A percentile compares a stretch with the other conserved stretches of the same genome.
These are phyloP conservation scores for Bucco capensis DNA, from an alignment of 2,113 vertebrate genomes.

Conservation along the genomic window DNA sequence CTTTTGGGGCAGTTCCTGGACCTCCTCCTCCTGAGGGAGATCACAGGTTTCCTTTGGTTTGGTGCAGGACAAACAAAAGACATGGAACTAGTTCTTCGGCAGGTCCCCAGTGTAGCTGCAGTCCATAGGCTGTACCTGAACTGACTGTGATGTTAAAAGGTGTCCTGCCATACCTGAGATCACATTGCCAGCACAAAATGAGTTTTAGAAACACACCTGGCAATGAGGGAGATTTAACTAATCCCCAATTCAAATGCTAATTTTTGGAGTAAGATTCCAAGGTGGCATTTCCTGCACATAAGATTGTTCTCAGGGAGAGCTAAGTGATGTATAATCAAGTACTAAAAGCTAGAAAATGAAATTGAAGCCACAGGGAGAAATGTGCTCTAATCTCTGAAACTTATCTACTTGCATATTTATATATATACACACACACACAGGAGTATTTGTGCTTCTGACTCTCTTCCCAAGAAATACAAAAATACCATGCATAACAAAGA, in stretches of 20 bases:
- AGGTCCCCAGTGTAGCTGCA: rapidly evolving
- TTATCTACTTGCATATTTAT: neutral
- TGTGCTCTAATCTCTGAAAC: neutral
- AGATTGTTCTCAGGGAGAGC: neutral
- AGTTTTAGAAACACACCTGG: neutral
- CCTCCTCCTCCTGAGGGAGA: no score
- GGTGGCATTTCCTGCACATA: rapidly evolving
- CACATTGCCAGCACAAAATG: neutral
- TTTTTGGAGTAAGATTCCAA: neutral
- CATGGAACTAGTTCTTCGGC: rapidly evolving
- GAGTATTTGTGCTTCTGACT: neutral
- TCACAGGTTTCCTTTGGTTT: neutral
- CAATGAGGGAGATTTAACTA: neutral
- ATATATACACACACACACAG: rapidly evolving
- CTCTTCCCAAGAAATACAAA: neutral
- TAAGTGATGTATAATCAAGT: neutral
- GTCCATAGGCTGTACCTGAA: rapidly evolving
- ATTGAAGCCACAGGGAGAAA: neutral
- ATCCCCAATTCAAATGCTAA: rapidly evolving
- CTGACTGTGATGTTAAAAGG: rapidly evolving
- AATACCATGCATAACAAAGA: neutral
- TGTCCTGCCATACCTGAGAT: rapidly evolving
- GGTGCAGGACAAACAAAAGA: neutral
- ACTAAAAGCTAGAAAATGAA: neutral
- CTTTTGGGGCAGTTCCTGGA: neutral